Base-by-base conservation (phyloP, 2,888 invertebrate genomes). In the Drosophila paranaensis region DNA sequence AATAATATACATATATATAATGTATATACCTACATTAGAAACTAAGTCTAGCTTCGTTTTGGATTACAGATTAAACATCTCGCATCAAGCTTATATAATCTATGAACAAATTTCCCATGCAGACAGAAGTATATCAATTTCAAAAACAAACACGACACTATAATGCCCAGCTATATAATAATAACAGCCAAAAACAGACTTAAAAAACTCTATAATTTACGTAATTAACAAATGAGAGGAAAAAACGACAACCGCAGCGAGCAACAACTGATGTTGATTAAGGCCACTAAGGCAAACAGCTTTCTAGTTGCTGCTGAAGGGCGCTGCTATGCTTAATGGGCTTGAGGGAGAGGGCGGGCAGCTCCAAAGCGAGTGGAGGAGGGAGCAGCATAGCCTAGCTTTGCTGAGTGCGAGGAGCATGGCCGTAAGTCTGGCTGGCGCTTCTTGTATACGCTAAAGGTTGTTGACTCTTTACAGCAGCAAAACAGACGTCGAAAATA, bases 391-490 rank as follows among this genome's bases (percentile, higher is more conserved):
- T 50, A 16, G 48, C 30, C 30, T 30, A 30, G n/a, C n/a, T 30
- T 30, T 48, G n/a, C n/a, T 30, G 11, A 13, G 54, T 40, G 54
- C n/a, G 54, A 16, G 54, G n/a, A 39, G 53, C 53, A 40, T 0
- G 8, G 64, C 48, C 42, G 27, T 45, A 62, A 65, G 65, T 62
- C 77, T 76, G 76, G 71, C 77, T 76, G 76, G 71, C 77, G 88
- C 84, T 87, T 89, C 89, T 84, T 84, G 70, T 79, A 74, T 84
- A 74, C 79, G 80, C 54, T 71, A 73, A 82, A 85, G 84, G 84
- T 85, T 85, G 82, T 89, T 85, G 84, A 85, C 84, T 89, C 62
- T 82, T 88, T 85, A 87, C 85, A 84, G 73, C 77, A 79, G 66
- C 86, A 80, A 77, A 82, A 88, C 84, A 84, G 89, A 84, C 82